Evolutionary conservation across 2,888 invertebrate genomes (phyloP).

Genomic region (Abrostola triplasia): DNA sequence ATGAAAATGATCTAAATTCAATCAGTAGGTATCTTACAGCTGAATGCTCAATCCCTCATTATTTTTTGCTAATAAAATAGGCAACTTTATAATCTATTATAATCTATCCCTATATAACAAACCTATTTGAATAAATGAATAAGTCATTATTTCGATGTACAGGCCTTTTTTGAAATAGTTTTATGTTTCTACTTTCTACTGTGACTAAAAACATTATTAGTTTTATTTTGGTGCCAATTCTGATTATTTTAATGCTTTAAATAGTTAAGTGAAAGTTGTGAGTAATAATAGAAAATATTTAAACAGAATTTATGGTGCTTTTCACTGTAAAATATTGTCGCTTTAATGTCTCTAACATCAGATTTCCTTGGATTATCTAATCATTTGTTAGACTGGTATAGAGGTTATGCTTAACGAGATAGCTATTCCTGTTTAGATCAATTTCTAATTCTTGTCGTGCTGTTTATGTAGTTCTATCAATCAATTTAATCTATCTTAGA

Average conservation of each 20-base stretch:
- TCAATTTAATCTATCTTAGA: constrained; percentile 56
- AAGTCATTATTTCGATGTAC: neutral
- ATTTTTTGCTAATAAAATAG: too few relatives aligned
- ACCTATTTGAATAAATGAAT: constrained; percentile 5
- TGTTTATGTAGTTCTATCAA: constrained; percentile 61
- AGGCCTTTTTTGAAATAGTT: too few relatives aligned
- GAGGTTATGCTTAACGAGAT: constrained; percentile 45
- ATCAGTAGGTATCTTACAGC: too few relatives aligned
- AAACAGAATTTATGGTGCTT: constrained; percentile 84
- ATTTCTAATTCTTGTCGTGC: constrained; percentile 59
- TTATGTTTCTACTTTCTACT: constrained; percentile 36
- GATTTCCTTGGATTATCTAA: constrained; percentile 30
- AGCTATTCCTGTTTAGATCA: constrained; percentile 58
- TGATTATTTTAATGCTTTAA: constrained; percentile 83
- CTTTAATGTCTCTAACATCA: constrained; percentile 44
- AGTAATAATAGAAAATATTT: constrained; percentile 75
- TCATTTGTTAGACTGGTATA: constrained; percentile 43
- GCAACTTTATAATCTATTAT: too few relatives aligned
- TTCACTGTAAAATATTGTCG: constrained; percentile 60
- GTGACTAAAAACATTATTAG: constrained; percentile 50
- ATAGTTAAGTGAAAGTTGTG: constrained; percentile 82
- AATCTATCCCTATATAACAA: too few relatives aligned
- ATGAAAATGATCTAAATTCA: too few relatives aligned
- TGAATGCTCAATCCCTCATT: too few relatives aligned
- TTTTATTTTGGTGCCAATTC: constrained; percentile 84